These are phyloP conservation scores for Amitus sp. DNA, from an alignment of 2,888 invertebrate genomes.

Conservation along the genomic window DNA sequence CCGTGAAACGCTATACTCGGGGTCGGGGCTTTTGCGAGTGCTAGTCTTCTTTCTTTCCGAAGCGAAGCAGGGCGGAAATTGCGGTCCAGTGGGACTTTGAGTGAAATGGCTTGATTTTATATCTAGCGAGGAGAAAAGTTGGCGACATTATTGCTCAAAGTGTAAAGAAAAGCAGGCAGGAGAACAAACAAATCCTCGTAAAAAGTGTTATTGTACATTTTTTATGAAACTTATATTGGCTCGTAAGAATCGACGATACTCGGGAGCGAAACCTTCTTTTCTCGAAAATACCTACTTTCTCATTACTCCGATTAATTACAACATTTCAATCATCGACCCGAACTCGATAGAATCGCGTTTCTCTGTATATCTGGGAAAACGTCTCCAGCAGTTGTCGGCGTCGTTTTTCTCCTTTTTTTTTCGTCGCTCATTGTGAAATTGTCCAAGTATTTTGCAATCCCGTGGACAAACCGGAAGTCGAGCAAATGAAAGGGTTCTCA, in stretches of 20 bases:
- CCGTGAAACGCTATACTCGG: slow-evolving; percentile 9
- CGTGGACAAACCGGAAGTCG: slow-evolving; percentile 39
- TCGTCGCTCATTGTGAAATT: neutral
- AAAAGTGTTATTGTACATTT: slow-evolving; percentile 34
- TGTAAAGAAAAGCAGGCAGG: slow-evolving; percentile 24
- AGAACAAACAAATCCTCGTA: slow-evolving; percentile 31
- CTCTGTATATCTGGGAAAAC: too few relatives aligned
- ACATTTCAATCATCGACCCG: neutral
- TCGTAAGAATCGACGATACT: slow-evolving; percentile 30
- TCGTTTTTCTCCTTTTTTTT: too few relatives aligned
- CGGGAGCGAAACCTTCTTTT: slow-evolving; percentile 24
- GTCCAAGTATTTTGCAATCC: slow-evolving; percentile 23
- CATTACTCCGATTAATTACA: slow-evolving; percentile 28
- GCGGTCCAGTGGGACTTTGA: slow-evolving; percentile 32
- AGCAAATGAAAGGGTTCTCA: too few relatives aligned
- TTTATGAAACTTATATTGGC: slow-evolving; percentile 30
- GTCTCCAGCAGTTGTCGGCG: too few relatives aligned
- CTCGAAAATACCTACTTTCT: slow-evolving; percentile 28
- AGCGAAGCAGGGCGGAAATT: slow-evolving; percentile 28
- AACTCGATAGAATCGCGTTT: neutral
- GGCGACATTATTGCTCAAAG: too few relatives aligned
- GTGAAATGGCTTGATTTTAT: slow-evolving; percentile 37
- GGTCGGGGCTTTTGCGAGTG: slow-evolving; percentile 16
- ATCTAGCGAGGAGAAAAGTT: slow-evolving; percentile 27
- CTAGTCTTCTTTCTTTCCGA: slow-evolving; percentile 25